Conservation (phyloP, 1,140 invertebrate species). For the Plodia interpunctella region DNA sequence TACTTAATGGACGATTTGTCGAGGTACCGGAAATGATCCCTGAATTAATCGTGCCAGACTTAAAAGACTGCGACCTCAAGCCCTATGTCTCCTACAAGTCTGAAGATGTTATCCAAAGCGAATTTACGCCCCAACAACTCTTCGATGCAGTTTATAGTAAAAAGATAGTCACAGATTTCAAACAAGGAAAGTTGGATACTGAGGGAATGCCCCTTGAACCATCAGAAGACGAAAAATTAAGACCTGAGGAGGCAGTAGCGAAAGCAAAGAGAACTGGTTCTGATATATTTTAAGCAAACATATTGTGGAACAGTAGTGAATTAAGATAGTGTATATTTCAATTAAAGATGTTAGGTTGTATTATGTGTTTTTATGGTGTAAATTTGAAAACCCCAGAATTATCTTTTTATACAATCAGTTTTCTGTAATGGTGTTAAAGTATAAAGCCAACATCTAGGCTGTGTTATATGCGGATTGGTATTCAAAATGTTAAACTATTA, state of each 20-base stretch:
- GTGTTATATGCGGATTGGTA: no score
- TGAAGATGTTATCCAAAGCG: slow-evolving; percentile 83
- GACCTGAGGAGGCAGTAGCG: slow-evolving; percentile 82
- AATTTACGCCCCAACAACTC: slow-evolving; percentile 90
- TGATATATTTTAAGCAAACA: slow-evolving; percentile 82
- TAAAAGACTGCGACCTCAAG: slow-evolving; percentile 88
- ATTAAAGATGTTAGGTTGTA: slow-evolving; percentile 14
- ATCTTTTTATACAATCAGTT: no score
- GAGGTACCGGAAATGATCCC: slow-evolving; percentile 93
- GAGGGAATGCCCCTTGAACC: slow-evolving; percentile 84
- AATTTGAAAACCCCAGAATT: no score
- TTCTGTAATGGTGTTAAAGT: no score
- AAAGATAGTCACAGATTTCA: slow-evolving; percentile 89
- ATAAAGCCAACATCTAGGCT: no score
- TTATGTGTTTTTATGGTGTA: background rate
- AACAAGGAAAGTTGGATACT: slow-evolving; percentile 82
- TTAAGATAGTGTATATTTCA: slow-evolving; percentile 26
- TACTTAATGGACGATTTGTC: slow-evolving; percentile 78
- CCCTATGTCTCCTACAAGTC: slow-evolving; percentile 95
- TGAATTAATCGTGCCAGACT: slow-evolving; percentile 93
- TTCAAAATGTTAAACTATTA: no score
- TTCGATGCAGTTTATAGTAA: slow-evolving; percentile 89
- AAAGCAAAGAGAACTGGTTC: slow-evolving; percentile 85
- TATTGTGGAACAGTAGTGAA: slow-evolving; percentile 19
- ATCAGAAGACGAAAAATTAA: slow-evolving; percentile 83